Conservation (phyloP, 2,797 vertebrate species). For the Sebastiscus albofasciatus region DNA sequence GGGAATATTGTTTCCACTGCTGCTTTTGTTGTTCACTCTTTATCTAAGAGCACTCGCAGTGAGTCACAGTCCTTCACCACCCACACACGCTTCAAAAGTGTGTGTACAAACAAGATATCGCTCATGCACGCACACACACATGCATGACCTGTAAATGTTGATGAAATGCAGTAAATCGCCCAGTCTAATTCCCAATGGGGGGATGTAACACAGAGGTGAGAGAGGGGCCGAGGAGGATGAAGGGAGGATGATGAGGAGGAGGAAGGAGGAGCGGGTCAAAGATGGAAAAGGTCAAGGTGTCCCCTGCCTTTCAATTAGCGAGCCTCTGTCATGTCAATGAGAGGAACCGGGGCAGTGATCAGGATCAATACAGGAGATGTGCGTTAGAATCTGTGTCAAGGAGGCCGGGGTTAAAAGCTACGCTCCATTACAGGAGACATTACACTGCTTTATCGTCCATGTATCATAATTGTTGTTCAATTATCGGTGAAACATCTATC, state of each 20-base stretch:
- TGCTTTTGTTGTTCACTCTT: constrained; percentile 58
- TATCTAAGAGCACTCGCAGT: constrained; percentile 50
- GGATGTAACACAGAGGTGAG: constrained; percentile 50
- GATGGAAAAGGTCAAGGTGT: constrained; percentile 77
- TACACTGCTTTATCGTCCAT: constrained; percentile 28
- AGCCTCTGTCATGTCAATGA: constrained; percentile 56
- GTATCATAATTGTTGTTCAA: constrained; percentile 29
- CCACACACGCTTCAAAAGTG: constrained; percentile 49
- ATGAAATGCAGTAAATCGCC: constrained; percentile 61
- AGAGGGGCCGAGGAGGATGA: constrained; percentile 42
- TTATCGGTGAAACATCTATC: constrained; percentile 12
- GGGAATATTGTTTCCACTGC: constrained; percentile 60
- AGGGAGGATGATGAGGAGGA: constrained; percentile 44
- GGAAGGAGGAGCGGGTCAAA: constrained; percentile 45
- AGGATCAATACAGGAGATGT: constrained; percentile 64
- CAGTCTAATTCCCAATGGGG: constrained; percentile 27
- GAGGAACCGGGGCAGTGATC: constrained; percentile 33
- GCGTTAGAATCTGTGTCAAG: constrained; percentile 33
- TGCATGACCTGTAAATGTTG: constrained; percentile 17
- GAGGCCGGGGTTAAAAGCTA: constrained; percentile 32
- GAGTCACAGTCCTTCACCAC: constrained; percentile 63
- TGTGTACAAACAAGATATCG: constrained; percentile 34
- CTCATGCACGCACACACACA: not conserved
- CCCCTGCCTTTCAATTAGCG: constrained; percentile 68
- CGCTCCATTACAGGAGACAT: constrained; percentile 22